These are phyloP conservation scores for Taphrorychus bicolor DNA, from an alignment of 2,888 invertebrate genomes.

Conservation along the genomic window DNA sequence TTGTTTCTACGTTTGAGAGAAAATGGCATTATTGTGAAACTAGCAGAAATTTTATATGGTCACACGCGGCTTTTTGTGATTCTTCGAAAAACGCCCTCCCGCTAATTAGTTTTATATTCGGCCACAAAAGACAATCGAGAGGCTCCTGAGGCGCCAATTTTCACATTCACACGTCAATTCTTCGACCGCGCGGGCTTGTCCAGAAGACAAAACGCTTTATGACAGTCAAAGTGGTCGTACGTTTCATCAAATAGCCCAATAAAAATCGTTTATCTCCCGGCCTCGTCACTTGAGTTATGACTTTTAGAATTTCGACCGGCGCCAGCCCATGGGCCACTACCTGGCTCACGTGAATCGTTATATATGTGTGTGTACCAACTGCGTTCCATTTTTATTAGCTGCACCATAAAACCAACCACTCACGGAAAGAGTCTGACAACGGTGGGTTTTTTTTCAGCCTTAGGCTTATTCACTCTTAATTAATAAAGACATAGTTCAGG, in stretches of 20 bases:
- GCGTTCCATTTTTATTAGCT: slow-evolving; percentile 7
- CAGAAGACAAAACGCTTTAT: slow-evolving; percentile 35
- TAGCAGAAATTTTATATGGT: too few species aligned
- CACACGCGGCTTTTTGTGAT: too few species aligned
- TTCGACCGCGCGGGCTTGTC: too few species aligned
- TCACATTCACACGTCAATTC: slow-evolving; percentile 34
- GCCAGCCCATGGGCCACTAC: slow-evolving; percentile 28
- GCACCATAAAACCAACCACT: not conserved
- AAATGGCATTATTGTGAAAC: too few species aligned
- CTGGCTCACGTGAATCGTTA: not conserved
- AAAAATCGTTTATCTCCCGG: slow-evolving; percentile 35
- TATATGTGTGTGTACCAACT: too few species aligned
- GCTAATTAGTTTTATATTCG: not conserved
- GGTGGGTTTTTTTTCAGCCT: too few species aligned
- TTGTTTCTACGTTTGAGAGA: too few species aligned
- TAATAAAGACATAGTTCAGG: too few species aligned
- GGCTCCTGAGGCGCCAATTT: slow-evolving; percentile 28
- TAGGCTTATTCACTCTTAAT: too few species aligned
- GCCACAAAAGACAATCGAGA: not conserved
- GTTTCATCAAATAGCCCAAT: slow-evolving; percentile 35
- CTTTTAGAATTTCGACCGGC: slow-evolving; percentile 34
- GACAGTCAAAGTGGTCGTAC: slow-evolving; percentile 25
- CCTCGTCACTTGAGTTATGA: slow-evolving; percentile 34
- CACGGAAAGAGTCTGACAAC: too few species aligned
- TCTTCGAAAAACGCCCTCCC: not conserved